Conservation (phyloP, 2,888 invertebrate species). For the Lithodes maja region DNA sequence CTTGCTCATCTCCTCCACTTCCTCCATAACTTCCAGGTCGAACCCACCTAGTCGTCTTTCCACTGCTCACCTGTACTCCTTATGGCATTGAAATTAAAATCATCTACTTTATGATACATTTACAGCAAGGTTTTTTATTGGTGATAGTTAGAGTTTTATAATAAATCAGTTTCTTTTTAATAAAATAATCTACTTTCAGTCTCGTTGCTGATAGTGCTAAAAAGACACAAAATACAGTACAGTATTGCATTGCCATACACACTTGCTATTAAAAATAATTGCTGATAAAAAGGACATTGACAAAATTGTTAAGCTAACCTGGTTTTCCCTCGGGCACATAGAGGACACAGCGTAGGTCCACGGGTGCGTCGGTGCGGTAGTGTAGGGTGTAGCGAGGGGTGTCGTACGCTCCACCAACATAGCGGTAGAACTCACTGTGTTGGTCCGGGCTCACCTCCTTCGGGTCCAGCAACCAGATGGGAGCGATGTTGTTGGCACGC, state of each 20-base stretch:
- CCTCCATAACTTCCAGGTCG: no score
- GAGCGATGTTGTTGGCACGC: constrained; percentile 90
- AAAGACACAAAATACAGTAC: no score
- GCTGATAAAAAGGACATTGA: background rate
- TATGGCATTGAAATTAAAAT: no score
- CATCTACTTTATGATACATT: no score
- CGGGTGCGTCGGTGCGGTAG: constrained; percentile 93
- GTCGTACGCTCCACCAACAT: constrained; percentile 88
- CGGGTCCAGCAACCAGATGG: constrained; percentile 94
- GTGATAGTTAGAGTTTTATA: no score
- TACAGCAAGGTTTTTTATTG: no score
- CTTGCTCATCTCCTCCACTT: no score
- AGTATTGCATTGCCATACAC: background rate
- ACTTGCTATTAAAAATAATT: background rate
- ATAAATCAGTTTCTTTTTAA: background rate
- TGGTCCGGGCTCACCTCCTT: constrained; percentile 47
- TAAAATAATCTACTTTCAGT: background rate
- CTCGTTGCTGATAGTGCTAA: no score
- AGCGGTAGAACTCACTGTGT: constrained; percentile 82
- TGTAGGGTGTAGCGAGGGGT: constrained; percentile 92
- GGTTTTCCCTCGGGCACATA: constrained; percentile 97
- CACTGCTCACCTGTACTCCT: no score
- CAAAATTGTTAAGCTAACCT: constrained; percentile 72
- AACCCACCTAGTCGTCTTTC: no score
- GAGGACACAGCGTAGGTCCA: constrained; percentile 91